Evolutionary conservation across 2,888 invertebrate species (phyloP).

Genomic region (Rutpela maculata): DNA sequence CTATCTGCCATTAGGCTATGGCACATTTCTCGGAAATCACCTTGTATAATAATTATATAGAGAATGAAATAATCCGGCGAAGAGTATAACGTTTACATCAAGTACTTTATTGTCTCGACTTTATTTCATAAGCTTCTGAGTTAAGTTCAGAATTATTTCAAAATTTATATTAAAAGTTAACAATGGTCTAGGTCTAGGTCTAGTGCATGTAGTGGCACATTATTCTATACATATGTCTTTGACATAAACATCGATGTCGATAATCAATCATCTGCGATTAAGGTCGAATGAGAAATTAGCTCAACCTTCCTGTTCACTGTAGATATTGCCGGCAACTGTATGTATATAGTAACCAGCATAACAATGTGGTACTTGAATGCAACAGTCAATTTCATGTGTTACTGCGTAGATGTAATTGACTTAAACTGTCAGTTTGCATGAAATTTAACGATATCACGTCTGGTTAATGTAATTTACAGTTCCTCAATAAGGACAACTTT

Average conservation of each 20-base stretch:
- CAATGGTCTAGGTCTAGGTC: not conserved
- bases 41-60: too few relatives aligned
- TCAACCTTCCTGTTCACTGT: conserved; percentile 4
- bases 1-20: too few relatives aligned
- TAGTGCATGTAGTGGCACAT: not conserved
- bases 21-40: too few relatives aligned
- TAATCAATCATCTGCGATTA: conserved; percentile 31
- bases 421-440: conserved; percentile 28
- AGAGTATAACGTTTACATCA: too few relatives aligned
- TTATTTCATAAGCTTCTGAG: too few relatives aligned
- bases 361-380: conserved; percentile 25
- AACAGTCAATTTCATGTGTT: conserved; percentile 31
- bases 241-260: conserved; percentile 20
- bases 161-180: too few relatives aligned
- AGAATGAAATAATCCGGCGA: too few relatives aligned
- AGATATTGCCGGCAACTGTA: conserved; percentile 16
- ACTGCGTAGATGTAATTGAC: conserved; percentile 24
- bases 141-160: too few relatives aligned
- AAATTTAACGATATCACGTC: conserved; percentile 19
- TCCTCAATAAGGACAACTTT: conserved; percentile 14
- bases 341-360: conserved; percentile 6
- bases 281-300: conserved; percentile 18
- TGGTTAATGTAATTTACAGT: conserved; percentile 2
- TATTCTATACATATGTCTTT: conserved; percentile 4
- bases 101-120: too few relatives aligned